These are phyloP conservation scores for Iphiclides podalirius DNA, from an alignment of 2,888 invertebrate genomes.

Conservation along the genomic window DNA sequence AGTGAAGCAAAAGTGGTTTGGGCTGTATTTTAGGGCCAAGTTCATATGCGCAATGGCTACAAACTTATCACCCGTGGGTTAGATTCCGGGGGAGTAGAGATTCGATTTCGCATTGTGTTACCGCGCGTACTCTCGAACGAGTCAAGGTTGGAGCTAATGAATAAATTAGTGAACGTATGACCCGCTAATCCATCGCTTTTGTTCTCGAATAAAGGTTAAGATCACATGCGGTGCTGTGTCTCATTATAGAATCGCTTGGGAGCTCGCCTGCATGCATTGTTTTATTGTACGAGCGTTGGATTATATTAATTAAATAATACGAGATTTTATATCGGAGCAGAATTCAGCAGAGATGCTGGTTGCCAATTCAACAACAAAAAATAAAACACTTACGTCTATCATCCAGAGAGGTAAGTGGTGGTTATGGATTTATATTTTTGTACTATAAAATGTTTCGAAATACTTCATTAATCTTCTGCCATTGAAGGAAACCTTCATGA, in stretches of 20 bases:
- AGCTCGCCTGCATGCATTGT: slow-evolving; percentile 6
- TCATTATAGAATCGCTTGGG: slow-evolving; percentile 4
- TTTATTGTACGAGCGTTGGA: slow-evolving; percentile 2
- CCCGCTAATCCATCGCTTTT: slow-evolving; percentile 24
- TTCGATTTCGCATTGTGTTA: slow-evolving; percentile 31
- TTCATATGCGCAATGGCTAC: slow-evolving; percentile 1
- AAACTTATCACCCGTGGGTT: slow-evolving; percentile 26
- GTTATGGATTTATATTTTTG: no score
- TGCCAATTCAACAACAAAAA: no score
- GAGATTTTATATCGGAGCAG: no score
- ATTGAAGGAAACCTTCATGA: no score
- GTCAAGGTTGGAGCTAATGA: slow-evolving; percentile 34
- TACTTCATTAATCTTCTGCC: no score
- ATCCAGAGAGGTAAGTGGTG: no score
- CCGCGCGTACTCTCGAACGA: slow-evolving; percentile 24
- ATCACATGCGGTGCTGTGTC: slow-evolving; percentile 33
- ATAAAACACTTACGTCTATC: no score
- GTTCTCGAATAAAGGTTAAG: slow-evolving; percentile 35
- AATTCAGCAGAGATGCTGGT: no score
- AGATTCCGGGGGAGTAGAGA: slow-evolving; percentile 30
- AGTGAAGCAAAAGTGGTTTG: no score
- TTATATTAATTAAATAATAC: slow-evolving; percentile 10
- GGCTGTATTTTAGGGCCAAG: no score
- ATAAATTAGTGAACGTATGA: slow-evolving; percentile 37
- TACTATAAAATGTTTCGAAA: no score